These are phyloP conservation scores for Halocynthia aurantium DNA, from an alignment of 23 tunicate genomes.

Conservation along the genomic window DNA sequence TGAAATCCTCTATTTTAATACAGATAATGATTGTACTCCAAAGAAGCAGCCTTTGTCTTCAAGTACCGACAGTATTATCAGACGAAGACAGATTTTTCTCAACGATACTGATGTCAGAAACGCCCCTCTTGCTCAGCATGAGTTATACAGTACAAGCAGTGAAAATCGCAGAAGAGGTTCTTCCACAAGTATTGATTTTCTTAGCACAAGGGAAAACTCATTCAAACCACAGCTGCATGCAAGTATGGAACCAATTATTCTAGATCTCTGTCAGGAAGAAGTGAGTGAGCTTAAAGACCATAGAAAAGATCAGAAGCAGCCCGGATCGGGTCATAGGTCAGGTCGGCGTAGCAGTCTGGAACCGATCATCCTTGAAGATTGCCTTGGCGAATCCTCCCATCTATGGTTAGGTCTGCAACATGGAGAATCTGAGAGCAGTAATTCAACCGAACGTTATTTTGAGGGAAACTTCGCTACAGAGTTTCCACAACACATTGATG, in stretches of 20 bases:
- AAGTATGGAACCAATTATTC: constrained; percentile 2
- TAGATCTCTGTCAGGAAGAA: background rate
- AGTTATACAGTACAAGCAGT: background rate
- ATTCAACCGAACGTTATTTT: background rate
- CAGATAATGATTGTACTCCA: background rate
- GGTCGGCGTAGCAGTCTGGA: constrained; percentile 19
- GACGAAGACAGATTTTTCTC: background rate
- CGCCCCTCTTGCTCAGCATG: background rate
- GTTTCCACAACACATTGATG: too few species aligned
- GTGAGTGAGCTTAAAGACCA: background rate
- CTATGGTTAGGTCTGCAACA: constrained; percentile 24
- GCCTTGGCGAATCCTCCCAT: constrained; percentile 20
- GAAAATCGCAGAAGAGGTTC: constrained; percentile 1
- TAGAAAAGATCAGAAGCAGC: background rate
- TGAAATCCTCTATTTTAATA: constrained; percentile 15
- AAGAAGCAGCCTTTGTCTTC: background rate
- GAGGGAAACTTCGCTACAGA: too few species aligned
- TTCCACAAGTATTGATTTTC: background rate
- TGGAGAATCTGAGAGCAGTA: constrained; percentile 7
- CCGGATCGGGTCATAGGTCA: background rate
- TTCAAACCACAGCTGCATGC: background rate
- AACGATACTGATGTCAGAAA: background rate
- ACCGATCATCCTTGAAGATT: constrained; percentile 17
- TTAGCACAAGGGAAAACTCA: background rate
- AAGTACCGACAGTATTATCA: background rate